phyloP scores from a whole-genome alignment of 2,797 vertebrate species.

The Protosalanx chinensis region DNA sequence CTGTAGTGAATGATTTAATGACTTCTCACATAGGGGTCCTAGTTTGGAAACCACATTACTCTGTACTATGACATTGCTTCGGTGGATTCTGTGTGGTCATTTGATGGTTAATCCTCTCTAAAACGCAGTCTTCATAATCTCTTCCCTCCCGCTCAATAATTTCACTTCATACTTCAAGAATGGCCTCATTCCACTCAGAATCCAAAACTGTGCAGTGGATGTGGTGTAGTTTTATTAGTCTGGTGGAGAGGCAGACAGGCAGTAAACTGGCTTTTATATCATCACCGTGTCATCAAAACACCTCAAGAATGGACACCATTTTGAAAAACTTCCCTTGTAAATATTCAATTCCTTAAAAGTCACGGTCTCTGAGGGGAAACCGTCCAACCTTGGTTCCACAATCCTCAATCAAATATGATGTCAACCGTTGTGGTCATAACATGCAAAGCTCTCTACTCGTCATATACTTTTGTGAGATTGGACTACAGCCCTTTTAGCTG shows the following conservation, averaged over 20 bases:
- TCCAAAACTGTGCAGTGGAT: not conserved
- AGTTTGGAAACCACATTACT: not conserved
- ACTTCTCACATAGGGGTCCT: not conserved
- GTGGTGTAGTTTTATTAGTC: slow-evolving; percentile 4
- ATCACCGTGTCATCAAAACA: not conserved
- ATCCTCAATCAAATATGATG: slow-evolving; percentile 16
- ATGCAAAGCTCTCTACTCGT: not conserved
- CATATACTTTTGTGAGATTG: not conserved
- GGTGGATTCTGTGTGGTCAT: not conserved
- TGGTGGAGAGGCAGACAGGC: not conserved
- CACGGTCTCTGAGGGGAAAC: not conserved
- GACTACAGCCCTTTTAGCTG: not conserved
- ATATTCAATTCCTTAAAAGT: not conserved
- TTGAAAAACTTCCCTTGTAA: not conserved
- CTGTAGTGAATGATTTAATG: slow-evolving; percentile 10
- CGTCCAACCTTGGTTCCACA: not conserved
- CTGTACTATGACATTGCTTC: not conserved
- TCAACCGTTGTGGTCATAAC: slow-evolving; percentile 15
- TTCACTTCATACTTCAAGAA: not conserved
- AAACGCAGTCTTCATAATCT: not conserved
- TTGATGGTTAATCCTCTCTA: not conserved
- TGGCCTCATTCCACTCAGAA: not conserved
- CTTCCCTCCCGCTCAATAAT: no score
- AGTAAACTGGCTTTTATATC: slow-evolving; percentile 1
- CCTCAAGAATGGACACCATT: slow-evolving; percentile 4